These are phyloP conservation scores for Astyanax mexicanus DNA, from an alignment of 2,797 vertebrate species.

Conservation along the genomic window DNA sequence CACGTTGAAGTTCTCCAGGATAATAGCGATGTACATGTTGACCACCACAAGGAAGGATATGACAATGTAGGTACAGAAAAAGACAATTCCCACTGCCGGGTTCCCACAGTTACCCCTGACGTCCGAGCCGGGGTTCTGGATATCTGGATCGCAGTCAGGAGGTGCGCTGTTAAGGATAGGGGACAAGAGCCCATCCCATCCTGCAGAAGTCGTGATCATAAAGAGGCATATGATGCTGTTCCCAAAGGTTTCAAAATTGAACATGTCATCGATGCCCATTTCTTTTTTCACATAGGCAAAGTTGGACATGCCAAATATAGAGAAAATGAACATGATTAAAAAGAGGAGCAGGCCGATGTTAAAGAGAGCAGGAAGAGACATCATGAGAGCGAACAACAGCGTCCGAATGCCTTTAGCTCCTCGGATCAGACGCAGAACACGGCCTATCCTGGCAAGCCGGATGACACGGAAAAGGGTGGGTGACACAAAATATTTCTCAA, in stretches of 20 bases:
- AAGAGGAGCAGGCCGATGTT: constrained; percentile 96
- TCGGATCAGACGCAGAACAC: constrained; percentile 89
- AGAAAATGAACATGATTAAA: constrained; percentile 97
- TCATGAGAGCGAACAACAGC: constrained; percentile 93
- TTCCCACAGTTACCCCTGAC: constrained; percentile 89
- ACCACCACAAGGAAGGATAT: constrained; percentile 94
- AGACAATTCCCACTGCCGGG: constrained; percentile 87
- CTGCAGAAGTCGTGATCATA: constrained; percentile 92
- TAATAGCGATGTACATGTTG: constrained; percentile 97
- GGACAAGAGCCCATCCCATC: constrained; percentile 91
- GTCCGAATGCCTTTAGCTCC: constrained; percentile 94
- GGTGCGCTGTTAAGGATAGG: constrained; percentile 88
- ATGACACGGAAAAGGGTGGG: constrained; percentile 94
- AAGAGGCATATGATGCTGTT: constrained; percentile 97
- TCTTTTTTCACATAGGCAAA: constrained; percentile 93
- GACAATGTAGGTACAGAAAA: constrained; percentile 95
- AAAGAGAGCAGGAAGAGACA: constrained; percentile 96
- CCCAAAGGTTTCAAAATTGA: constrained; percentile 96
- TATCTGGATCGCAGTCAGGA: constrained; percentile 84
- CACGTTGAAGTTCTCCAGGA: constrained; percentile 96
- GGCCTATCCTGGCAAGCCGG: constrained; percentile 90
- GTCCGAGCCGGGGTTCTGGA: constrained; percentile 84
- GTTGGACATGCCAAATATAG: constrained; percentile 97
- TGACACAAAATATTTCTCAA: constrained; percentile 94
- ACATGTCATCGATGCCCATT: constrained; percentile 89